Evolutionary conservation across 1,140 invertebrate genomes (phyloP).

Genomic region (Anoplophora glabripennis): DNA sequence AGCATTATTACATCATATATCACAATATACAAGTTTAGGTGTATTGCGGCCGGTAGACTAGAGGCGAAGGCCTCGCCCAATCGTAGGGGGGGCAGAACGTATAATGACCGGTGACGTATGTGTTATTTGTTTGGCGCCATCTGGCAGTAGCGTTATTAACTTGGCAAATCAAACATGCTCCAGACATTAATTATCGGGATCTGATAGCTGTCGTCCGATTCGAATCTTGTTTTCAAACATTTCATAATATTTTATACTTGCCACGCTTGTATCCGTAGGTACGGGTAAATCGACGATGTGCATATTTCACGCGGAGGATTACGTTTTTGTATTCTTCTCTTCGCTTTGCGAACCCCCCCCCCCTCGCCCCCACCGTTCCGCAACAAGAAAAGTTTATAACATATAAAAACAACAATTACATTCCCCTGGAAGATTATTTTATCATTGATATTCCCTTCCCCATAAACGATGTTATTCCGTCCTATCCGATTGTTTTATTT

Average conservation of each 20-base stretch:
- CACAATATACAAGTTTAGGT: slow-evolving; percentile 46
- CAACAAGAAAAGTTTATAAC: neutral
- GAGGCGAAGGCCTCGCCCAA: slow-evolving; percentile 25
- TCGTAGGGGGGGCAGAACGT: slow-evolving; percentile 20
- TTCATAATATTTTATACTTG: slow-evolving; percentile 26
- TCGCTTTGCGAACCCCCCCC: neutral
- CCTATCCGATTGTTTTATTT: neutral
- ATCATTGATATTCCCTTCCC: too few species aligned
- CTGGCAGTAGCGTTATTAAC: slow-evolving; percentile 50
- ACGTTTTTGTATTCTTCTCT: neutral
- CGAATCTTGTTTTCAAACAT: slow-evolving; percentile 30
- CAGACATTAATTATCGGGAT: slow-evolving; percentile 47
- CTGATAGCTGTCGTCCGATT: slow-evolving; percentile 36
- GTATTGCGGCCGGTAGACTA: slow-evolving; percentile 41
- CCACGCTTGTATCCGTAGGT: neutral
- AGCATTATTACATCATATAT: slow-evolving; percentile 50
- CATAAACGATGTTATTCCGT: too few species aligned
- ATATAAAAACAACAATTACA: too few species aligned
- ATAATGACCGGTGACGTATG: slow-evolving; percentile 49
- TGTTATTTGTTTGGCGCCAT: slow-evolving; percentile 51
- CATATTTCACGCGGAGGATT: neutral
- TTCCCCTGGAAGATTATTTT: too few species aligned
- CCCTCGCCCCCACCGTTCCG: neutral
- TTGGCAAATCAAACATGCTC: slow-evolving; percentile 49
- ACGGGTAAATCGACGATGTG: neutral